These are phyloP conservation scores for Gonocerus acuteangulatus DNA, from an alignment of 2,888 invertebrate genomes.

Conservation along the genomic window DNA sequence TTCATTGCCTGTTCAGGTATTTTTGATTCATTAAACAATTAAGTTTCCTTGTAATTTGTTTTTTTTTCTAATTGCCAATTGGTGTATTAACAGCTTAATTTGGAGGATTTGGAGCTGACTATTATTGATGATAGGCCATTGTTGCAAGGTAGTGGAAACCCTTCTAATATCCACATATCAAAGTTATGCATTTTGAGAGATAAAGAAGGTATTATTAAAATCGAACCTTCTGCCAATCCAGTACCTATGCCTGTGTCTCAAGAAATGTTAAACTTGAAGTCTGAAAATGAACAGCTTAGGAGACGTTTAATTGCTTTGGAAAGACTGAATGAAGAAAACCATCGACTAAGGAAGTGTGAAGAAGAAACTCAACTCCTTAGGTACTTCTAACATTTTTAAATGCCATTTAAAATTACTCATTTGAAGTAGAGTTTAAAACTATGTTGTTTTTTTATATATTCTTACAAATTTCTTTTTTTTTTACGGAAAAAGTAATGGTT, in stretches of 20 bases:
- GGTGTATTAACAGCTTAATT: slow-evolving; percentile 51
- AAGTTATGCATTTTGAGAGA: slow-evolving; percentile 21
- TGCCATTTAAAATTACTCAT: neutral
- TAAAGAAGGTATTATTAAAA: slow-evolving; percentile 29
- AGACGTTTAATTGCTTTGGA: slow-evolving; percentile 54
- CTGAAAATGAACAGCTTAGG: slow-evolving; percentile 57
- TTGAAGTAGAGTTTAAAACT: too few relatives aligned
- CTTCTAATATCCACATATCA: slow-evolving; percentile 27
- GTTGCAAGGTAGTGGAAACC: slow-evolving; percentile 13
- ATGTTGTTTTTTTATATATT: too few relatives aligned
- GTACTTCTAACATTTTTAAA: slow-evolving; percentile 36
- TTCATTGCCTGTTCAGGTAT: slow-evolving; percentile 73
- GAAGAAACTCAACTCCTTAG: slow-evolving; percentile 57
- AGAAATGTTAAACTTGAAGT: slow-evolving; percentile 34
- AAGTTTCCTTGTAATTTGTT: slow-evolving; percentile 7
- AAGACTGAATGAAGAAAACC: slow-evolving; percentile 53
- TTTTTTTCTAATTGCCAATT: slow-evolving; percentile 17
- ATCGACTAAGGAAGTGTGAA: slow-evolving; percentile 46
- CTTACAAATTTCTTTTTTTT: too few relatives aligned
- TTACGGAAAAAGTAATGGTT: too few relatives aligned
- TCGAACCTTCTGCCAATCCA: slow-evolving; percentile 24
- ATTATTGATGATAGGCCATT: slow-evolving; percentile 69
- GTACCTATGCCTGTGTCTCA: slow-evolving; percentile 8
- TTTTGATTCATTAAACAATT: neutral
- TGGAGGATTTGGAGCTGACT: slow-evolving; percentile 68